Base-by-base conservation (phyloP, 2,888 invertebrate genomes). In the Stegophylla sp. region DNA sequence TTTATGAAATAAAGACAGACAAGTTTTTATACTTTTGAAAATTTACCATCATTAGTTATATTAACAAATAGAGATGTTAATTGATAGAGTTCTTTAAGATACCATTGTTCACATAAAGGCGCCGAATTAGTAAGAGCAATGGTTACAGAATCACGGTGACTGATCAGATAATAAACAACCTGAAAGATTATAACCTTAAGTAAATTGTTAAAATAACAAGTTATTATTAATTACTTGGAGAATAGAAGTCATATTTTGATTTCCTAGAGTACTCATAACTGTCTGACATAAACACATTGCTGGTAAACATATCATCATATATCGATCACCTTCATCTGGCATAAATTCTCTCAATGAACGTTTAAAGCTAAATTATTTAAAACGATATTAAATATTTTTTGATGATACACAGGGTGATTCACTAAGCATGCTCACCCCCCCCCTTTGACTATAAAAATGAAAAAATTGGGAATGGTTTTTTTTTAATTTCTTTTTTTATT, bases 231-330 rank as follows among this genome's bases (percentile, higher is more conserved):
- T 71, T 79, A 86, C 91, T 88, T 95, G 95, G 12, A 91, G 88
- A 17, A 93, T 90, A 71, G 93, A 94, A 75, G 94, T 92, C 86
- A 92, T 91, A 88, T 96, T 96, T 84, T 93, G 92, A 0, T 92
- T 89, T 43, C 96, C 95, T 71, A 96, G 89, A 0, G 95, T 92
- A 0, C 94, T 93, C 28, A 96, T 89, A 66, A 96, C 87, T 15
- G 93, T 91, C 85, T 94, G 92, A 86, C 94, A 95, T 20, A 97
- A 88, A 83, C 92, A 90, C 82, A 96, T 87, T 26, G 94, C 93
- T 0, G 96, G 95, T 76, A 94, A 89, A 83, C 96, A 89, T 71
- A 96, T 91, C 86, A 94, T 93, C 64, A 94, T 91, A 87, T 94
- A 96, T 67, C 95, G 90, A 76, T 89, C 89, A 81, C 91, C 90